Evolutionary conservation across 2,888 invertebrate genomes (phyloP).

Genomic region (Liposcelis brunnea): DNA sequence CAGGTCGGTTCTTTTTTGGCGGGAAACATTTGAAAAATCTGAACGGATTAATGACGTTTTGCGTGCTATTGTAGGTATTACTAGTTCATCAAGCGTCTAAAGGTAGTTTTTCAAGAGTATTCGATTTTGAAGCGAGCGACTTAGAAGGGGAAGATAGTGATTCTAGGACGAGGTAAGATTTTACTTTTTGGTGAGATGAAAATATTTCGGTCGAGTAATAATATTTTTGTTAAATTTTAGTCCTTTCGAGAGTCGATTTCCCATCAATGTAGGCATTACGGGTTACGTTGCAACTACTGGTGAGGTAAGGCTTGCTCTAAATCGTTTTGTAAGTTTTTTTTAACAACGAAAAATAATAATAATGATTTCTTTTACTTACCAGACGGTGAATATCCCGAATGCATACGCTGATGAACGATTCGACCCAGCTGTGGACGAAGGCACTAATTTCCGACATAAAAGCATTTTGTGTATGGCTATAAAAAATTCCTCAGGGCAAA

Average conservation of each 20-base stretch:
- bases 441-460: conserved; percentile 65
- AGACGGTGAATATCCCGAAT: conserved; percentile 83
- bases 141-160: conserved; percentile 64
- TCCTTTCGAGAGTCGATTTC: conserved; percentile 83
- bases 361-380: conserved; percentile 21
- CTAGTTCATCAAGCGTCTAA: conserved; percentile 80
- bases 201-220: conserved; percentile 7
- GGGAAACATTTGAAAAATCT: background rate
- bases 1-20: conserved; percentile 47
- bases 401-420: conserved; percentile 79
- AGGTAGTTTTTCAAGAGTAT: conserved; percentile 83
- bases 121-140: conserved; percentile 85
- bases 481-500: conserved; percentile 78
- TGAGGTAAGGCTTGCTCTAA: conserved; percentile 45
- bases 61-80: conserved; percentile 41
- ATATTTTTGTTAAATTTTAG: conserved; percentile 28
- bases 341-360: conserved; percentile 7
- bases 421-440: conserved; percentile 72
- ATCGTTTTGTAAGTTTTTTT: conserved; percentile 4
- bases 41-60: conserved; percentile 6
- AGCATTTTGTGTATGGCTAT: conserved; percentile 92
- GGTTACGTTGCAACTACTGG: conserved; percentile 90
- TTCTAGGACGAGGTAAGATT: conserved; percentile 48
- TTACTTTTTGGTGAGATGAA: conserved; percentile 11
- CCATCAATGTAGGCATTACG: conserved; percentile 88